These are phyloP conservation scores for Lutraria lutraria DNA, from an alignment of 2,888 invertebrate species.

Conservation along the genomic window DNA sequence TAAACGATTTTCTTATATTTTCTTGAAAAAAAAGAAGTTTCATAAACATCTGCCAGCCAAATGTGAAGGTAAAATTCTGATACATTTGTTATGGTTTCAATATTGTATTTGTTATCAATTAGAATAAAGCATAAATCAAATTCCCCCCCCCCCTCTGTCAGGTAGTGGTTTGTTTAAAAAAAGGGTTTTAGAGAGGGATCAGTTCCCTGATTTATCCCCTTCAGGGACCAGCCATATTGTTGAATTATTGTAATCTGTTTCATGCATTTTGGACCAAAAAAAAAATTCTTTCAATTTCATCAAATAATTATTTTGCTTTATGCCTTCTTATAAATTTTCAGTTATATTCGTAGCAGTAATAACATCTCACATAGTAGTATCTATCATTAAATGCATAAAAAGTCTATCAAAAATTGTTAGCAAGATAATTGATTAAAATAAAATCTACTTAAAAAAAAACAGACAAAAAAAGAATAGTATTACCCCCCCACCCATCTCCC, in stretches of 20 bases:
- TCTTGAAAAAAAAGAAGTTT: conserved; percentile 9
- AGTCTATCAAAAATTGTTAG: no score
- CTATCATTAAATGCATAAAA: no score
- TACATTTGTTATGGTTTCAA: conserved; percentile 40
- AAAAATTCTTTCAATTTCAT: no score
- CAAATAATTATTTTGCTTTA: no score
- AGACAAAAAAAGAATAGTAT: no score
- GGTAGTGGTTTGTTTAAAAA: not conserved
- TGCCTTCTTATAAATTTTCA: no score
- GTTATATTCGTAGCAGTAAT: no score
- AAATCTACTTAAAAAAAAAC: no score
- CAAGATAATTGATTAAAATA: no score
- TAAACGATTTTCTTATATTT: not conserved
- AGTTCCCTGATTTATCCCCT: not conserved
- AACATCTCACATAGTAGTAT: no score
- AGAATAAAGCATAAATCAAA: conserved; percentile 11
- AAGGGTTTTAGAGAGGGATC: not conserved
- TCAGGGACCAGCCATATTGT: not conserved
- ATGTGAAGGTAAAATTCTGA: conserved; percentile 38
- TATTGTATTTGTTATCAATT: conserved; percentile 43
- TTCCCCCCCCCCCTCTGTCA: not conserved
- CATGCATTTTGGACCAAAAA: not conserved
- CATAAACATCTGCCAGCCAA: conserved; percentile 33
- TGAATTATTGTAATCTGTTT: not conserved
- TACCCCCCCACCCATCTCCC: no score